Evolutionary conservation across 2,888 invertebrate genomes (phyloP).

Genomic region (Drosophila trichaetosa): DNA sequence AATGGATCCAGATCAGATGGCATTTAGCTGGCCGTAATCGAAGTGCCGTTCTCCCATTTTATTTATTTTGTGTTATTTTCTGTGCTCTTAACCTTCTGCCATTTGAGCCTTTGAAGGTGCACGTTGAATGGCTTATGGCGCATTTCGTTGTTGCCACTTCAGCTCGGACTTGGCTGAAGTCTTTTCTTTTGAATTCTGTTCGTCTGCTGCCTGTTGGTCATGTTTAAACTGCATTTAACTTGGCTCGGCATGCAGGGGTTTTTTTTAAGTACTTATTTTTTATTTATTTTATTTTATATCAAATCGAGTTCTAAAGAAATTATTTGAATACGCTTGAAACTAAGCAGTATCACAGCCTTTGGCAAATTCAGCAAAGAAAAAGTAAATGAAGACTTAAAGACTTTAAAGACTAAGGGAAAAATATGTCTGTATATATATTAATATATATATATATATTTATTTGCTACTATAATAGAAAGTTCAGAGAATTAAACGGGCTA

Average conservation of each 20-base stretch:
- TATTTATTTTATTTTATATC: neutral
- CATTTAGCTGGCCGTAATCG: slow-evolving; percentile 24
- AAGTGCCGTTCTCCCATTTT: slow-evolving; percentile 7
- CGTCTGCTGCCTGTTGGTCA: neutral
- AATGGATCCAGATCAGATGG: slow-evolving; percentile 41
- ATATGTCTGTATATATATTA: neutral
- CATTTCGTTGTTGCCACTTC: slow-evolving; percentile 1
- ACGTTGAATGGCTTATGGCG: slow-evolving; percentile 2
- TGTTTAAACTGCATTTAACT: slow-evolving; percentile 5
- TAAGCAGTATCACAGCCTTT: slow-evolving; percentile 7
- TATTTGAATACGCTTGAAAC: neutral
- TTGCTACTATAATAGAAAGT: neutral
- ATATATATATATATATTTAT: neutral
- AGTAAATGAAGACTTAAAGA: neutral
- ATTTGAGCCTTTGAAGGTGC: neutral
- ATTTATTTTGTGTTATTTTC: neutral
- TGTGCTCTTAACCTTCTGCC: slow-evolving; percentile 1
- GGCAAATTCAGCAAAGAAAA: neutral
- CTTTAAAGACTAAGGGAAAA: neutral
- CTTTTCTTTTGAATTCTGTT: neutral
- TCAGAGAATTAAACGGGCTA: neutral
- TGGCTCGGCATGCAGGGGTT: neutral
- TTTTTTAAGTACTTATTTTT: neutral
- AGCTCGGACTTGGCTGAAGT: slow-evolving; percentile 8
- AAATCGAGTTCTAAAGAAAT: neutral